A percentile compares a stretch with the other conserved stretches of the same genome.
Conservation (phyloP, 2,797 vertebrate species). For the Rhinoraja longicauda region DNA sequence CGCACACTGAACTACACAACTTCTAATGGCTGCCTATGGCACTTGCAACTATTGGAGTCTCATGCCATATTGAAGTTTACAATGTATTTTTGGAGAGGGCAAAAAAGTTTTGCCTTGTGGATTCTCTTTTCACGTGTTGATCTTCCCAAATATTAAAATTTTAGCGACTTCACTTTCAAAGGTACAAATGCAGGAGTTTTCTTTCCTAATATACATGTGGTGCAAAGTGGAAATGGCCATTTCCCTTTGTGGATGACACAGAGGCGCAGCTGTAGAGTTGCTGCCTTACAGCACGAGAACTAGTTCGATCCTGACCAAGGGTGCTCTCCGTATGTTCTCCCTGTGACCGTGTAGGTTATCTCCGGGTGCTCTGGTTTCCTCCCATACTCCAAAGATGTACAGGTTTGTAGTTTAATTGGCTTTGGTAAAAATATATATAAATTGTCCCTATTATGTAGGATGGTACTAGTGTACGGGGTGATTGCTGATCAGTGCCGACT, state of each 20-base stretch:
- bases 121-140: neutral
- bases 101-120: neutral
- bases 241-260: neutral
- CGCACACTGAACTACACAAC: neutral
- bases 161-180: neutral
- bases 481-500: too few species aligned
- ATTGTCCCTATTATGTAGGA: too few species aligned
- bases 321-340: too few species aligned
- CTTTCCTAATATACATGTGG: neutral
- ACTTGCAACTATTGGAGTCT: neutral
- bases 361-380: too few species aligned
- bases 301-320: too few species aligned
- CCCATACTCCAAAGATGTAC: too few species aligned
- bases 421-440: too few species aligned
- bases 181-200: neutral
- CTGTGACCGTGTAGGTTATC: too few species aligned
- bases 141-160: neutral
- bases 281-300: too few species aligned
- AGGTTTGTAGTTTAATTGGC: too few species aligned
- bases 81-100: neutral
- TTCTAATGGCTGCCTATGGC: neutral
- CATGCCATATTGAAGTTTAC: neutral
- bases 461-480: too few species aligned
- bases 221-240: neutral
- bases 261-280: too few species aligned